Conservation (phyloP, 2,797 vertebrate species). For the Ispidina picta region DNA sequence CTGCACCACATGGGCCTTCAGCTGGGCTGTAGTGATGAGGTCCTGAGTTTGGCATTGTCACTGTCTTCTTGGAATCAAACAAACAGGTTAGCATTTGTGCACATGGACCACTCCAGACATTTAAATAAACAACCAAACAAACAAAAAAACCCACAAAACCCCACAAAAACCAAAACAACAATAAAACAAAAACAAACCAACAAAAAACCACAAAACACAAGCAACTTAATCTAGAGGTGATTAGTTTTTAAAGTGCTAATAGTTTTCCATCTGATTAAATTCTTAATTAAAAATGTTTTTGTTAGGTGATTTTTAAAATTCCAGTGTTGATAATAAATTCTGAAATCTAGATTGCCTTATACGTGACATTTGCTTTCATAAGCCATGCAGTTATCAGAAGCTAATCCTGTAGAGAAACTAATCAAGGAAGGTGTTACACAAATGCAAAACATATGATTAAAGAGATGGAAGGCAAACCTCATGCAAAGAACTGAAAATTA, state of each 20-base stretch:
- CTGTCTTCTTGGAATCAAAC: background rate
- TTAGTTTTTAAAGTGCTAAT: constrained; percentile 33
- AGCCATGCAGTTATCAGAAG: constrained; percentile 79
- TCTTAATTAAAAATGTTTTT: constrained; percentile 68
- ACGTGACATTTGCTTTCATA: constrained; percentile 82
- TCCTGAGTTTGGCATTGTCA: background rate
- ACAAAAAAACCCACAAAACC: background rate
- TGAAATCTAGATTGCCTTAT: constrained; percentile 71
- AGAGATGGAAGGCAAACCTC: constrained; percentile 77
- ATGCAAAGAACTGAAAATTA: constrained; percentile 76
- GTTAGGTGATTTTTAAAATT: constrained; percentile 44
- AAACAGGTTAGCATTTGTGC: background rate
- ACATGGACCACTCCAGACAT: background rate
- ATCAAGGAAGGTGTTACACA: constrained; percentile 86
- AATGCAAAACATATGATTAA: constrained; percentile 86
- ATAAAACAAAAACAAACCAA: background rate
- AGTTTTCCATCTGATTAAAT: constrained; percentile 24
- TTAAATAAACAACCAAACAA: background rate
- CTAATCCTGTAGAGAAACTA: constrained; percentile 86
- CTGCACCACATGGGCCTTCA: background rate
- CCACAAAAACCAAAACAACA: background rate
- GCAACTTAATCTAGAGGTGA: background rate
- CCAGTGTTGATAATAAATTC: constrained; percentile 59
- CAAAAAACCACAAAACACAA: background rate
- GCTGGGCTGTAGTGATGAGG: background rate